phyloP scores from a whole-genome alignment of 2,113 vertebrate genomes.

The Eidolon helvum region DNA sequence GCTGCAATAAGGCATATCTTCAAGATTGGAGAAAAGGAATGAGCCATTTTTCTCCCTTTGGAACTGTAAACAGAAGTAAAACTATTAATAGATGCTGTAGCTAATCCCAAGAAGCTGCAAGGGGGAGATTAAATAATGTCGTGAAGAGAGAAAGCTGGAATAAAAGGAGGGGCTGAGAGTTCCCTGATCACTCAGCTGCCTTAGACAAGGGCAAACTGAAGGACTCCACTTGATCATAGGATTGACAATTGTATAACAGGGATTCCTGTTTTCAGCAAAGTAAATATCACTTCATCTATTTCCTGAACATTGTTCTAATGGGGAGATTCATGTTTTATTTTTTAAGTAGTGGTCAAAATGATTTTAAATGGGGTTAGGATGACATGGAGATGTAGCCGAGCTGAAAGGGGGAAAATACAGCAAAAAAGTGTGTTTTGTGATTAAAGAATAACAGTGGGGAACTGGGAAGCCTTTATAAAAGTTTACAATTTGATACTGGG shows the following conservation, averaged over 20 bases:
- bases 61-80: slow-evolving; percentile 69
- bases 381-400: neutral
- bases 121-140: slow-evolving; percentile 74
- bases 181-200: slow-evolving; percentile 10
- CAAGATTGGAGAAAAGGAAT: slow-evolving; percentile 57
- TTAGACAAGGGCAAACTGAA: slow-evolving; percentile 67
- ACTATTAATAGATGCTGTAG: slow-evolving; percentile 75
- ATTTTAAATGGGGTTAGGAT: slow-evolving; percentile 1
- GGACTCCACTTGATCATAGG: slow-evolving; percentile 38
- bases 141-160: slow-evolving; percentile 34
- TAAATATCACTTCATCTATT: slow-evolving; percentile 46
- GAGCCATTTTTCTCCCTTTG: slow-evolving; percentile 58
- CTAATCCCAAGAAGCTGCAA: slow-evolving; percentile 78
- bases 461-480: neutral
- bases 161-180: neutral
- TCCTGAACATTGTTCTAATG: slow-evolving; percentile 10
- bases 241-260: neutral
- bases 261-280: slow-evolving; percentile 17
- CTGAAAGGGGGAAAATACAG: neutral
- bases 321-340: slow-evolving; percentile 37
- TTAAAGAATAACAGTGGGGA: neutral
- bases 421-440: slow-evolving; percentile 13
- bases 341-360: slow-evolving; percentile 30
- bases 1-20: slow-evolving; percentile 63
- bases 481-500: neutral